Base-by-base conservation (phyloP, 2,113 vertebrate genomes). In the Eolophus roseicapilla region DNA sequence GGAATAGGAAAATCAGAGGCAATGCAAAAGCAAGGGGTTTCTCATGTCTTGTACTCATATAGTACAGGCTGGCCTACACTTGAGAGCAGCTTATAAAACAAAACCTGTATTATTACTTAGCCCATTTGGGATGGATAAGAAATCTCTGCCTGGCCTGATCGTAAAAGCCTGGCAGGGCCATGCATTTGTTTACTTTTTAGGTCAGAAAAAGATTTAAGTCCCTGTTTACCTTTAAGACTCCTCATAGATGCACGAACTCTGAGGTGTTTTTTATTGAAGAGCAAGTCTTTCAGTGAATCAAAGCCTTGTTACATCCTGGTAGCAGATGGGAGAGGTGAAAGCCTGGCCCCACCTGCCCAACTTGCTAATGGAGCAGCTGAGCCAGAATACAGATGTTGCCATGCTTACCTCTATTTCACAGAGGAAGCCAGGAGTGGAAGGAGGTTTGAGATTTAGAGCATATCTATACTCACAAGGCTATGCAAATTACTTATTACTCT, bases 401-500 rank as follows among this genome's bases (percentile, higher is more conserved):
- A 17, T 3, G 8, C 64, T 86, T 83, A 39, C 86, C 59, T 95
- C 81, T 60, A 0, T 73, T 73, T 68, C 77, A 71, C 47, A 68
- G 77, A 78, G 46, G 70, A 79, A 86, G 35, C 8, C 8, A 12
- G 62, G 62, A 92, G 81, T 18, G 60, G 94, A 39, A 84, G 83
- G 83, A 86, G 91, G 52, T 52, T 73, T 68, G 96, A 91, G 93
- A 89, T 89, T 95, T 95, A 79, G 89, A 92, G 74, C 62, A 10
- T 68, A 57, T 84, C 94, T 91, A 39, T 75, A 79, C 89, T 94
- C 96, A 82, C 28, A 85, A 49, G 85, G 21, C 81, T 82, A 77
- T 95, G 94, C 90, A 95, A 94, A 96, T 96, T 75, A 78, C 78
- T 88, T 88, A 83, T 77, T 92, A n/a, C 68, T 92, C 93, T 95